Conservation (phyloP, 2,888 invertebrate species). For the Galeopsomyia nigrocyanea region DNA sequence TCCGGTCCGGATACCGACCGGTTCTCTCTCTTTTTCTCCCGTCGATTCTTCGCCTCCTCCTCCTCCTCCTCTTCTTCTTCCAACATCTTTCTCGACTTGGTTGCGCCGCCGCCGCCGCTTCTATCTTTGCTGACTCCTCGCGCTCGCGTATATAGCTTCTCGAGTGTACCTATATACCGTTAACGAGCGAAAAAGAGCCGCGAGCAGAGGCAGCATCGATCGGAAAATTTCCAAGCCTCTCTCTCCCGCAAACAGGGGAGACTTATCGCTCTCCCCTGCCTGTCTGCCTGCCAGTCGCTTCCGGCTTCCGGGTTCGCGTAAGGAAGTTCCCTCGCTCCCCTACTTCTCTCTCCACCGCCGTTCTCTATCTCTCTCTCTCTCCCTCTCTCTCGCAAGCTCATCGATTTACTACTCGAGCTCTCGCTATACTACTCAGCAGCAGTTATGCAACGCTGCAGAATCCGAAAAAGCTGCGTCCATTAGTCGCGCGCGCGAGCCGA, state of each 20-base stretch:
- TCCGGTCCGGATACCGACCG: conserved; percentile 68
- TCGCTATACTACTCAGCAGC: background rate
- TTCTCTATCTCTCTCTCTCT: conserved; percentile 21
- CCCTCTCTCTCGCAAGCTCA: background rate
- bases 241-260: conserved; percentile 23
- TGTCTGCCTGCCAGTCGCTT: conserved; percentile 62
- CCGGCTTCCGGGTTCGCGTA: conserved; percentile 61
- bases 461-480: conserved; percentile 6
- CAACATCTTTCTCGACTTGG: background rate
- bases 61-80: background rate
- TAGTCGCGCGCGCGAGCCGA: conserved; percentile 1
- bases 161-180: too few species aligned
- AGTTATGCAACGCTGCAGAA: too few species aligned
- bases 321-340: conserved; percentile 50
- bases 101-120: background rate
- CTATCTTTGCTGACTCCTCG: background rate
- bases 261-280: conserved; percentile 50
- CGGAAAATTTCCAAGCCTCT: too few species aligned
- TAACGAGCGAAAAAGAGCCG: background rate
- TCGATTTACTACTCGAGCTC: conserved; percentile 3
- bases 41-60: conserved; percentile 17
- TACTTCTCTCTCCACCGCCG: conserved; percentile 47
- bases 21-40: conserved; percentile 55
- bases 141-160: background rate
- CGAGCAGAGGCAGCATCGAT: conserved; percentile 10